Evolutionary conservation across 2,797 vertebrate genomes (phyloP).

Genomic region (Chelon auratus): DNA sequence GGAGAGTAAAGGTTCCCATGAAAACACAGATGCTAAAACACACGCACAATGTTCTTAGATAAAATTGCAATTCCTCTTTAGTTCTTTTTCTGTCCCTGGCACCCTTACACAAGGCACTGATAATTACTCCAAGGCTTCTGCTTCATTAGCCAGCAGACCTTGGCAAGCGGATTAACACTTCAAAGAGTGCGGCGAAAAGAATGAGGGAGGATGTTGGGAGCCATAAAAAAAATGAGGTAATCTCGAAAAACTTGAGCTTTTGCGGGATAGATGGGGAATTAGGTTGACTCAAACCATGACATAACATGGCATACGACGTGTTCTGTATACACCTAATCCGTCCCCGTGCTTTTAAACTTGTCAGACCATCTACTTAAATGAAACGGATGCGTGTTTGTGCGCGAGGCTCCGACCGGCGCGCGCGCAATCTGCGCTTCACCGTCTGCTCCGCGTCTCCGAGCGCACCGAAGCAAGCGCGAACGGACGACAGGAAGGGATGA

Average conservation of each 20-base stretch:
- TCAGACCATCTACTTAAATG: background rate
- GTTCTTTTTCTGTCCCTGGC: constrained; percentile 38
- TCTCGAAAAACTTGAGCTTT: constrained; percentile 34
- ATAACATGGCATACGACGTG: background rate
- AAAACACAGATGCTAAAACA: background rate
- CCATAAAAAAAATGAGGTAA: constrained; percentile 49
- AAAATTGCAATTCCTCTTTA: constrained; percentile 24
- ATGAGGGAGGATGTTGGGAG: constrained; percentile 27
- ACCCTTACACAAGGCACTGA: constrained; percentile 43
- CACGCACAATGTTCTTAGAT: constrained; percentile 15
- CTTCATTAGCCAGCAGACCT: constrained; percentile 71
- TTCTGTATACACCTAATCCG: too few species aligned
- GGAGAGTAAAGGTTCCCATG: too few species aligned
- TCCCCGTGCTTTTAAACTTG: too few species aligned
- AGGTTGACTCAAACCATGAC: constrained; percentile 12
- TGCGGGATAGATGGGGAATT: constrained; percentile 12
- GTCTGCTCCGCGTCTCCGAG: constrained; percentile 39
- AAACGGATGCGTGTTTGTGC: background rate
- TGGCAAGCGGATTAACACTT: constrained; percentile 73
- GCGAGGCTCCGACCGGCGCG: background rate
- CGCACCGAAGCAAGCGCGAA: constrained; percentile 23
- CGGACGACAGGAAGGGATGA: constrained; percentile 1
- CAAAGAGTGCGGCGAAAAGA: constrained; percentile 58
- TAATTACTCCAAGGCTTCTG: constrained; percentile 72
- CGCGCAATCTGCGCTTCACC: constrained; percentile 16